Base-by-base conservation (phyloP, 2,888 invertebrate species). In the Volucella bombylans region DNA sequence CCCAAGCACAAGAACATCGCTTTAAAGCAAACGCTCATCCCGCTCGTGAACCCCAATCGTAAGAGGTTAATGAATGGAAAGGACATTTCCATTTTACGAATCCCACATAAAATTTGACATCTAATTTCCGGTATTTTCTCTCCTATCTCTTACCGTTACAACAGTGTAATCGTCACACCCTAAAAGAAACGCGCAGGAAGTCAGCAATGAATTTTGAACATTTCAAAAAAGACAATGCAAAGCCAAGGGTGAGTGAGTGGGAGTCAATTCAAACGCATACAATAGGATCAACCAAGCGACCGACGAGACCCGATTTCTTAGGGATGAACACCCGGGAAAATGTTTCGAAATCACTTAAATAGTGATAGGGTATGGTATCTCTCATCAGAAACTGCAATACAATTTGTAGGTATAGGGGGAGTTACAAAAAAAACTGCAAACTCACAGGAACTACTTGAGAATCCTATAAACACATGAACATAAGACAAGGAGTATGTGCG, bases 101-200 rank as follows among this genome's bases (percentile, higher is more conserved):
- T 91, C 91, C 91, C 91, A 91, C 91, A 91, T 91, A 91, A 91
- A 90, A 91, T 91, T 91, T 91, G 91, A n/a, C 91, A 91, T 91
- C 91, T 91, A 91, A 91, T 91, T 91, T 91, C 91, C 91, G 91
- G 91, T 76, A 6, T 67, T 31, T 67, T 65, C 64, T 61, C 47
- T 43, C 12, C 61, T 77, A 41, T 67, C 12, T 12, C 15, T 39
- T 57, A 52, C 18, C 12, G 38, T 59, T 67, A 59, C 14, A 47
- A n/a, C 59, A 38, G 67, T 14, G 61, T 71, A 10, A 50, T 57
- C 67, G 68, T 68, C 81, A 81, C 81, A 85, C 85, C 67, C 85
- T 80, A 62, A 47, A 18, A n/a, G n/a, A 39, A 31, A 62, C 69
- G 81, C 6, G 31, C 85, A 85, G 85, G 85, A 85, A 81, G 77